A percentile compares a stretch with the other conserved stretches of the same genome.
These are phyloP conservation scores for Tetramorium bicarinatum DNA, from an alignment of 2,888 invertebrate genomes.

Conservation along the genomic window DNA sequence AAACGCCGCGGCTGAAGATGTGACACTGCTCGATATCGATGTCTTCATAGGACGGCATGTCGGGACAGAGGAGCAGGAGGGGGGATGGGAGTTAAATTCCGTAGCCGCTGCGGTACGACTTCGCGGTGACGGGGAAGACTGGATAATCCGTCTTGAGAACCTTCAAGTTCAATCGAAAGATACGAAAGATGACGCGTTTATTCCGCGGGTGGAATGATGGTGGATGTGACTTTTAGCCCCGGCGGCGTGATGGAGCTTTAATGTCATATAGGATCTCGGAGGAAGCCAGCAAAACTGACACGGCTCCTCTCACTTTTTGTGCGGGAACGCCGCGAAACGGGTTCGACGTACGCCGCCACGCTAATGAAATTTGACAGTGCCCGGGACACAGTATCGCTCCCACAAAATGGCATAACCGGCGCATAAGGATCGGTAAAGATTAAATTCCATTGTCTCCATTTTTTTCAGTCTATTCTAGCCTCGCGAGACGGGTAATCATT, in stretches of 20 bases:
- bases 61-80: background rate
- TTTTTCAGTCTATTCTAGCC: background rate
- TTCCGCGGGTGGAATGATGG: slow-evolving; percentile 19
- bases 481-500: slow-evolving; percentile 9
- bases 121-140: slow-evolving; percentile 58
- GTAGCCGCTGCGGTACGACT: slow-evolving; percentile 54
- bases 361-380: slow-evolving; percentile 56
- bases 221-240: slow-evolving; percentile 51
- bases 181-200: slow-evolving; percentile 48
- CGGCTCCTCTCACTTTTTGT: slow-evolving; percentile 28
- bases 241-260: slow-evolving; percentile 63
- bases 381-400: slow-evolving; percentile 22
- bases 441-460: slow-evolving; percentile 42
- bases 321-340: slow-evolving; percentile 31
- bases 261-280: slow-evolving; percentile 64
- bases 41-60: slow-evolving; percentile 12
- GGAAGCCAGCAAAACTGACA: slow-evolving; percentile 55
- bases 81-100: slow-evolving; percentile 33
- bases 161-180: slow-evolving; percentile 64
- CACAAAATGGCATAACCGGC: slow-evolving; percentile 35
- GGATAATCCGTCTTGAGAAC: slow-evolving; percentile 67
- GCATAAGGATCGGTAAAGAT: slow-evolving; percentile 31
- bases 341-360: slow-evolving; percentile 45
- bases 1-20: slow-evolving; percentile 37
- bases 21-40: slow-evolving; percentile 47